phyloP scores from a whole-genome alignment of 37 sponge, comb jelly and placozoan species.

The Aphrocallistes beatrix region DNA sequence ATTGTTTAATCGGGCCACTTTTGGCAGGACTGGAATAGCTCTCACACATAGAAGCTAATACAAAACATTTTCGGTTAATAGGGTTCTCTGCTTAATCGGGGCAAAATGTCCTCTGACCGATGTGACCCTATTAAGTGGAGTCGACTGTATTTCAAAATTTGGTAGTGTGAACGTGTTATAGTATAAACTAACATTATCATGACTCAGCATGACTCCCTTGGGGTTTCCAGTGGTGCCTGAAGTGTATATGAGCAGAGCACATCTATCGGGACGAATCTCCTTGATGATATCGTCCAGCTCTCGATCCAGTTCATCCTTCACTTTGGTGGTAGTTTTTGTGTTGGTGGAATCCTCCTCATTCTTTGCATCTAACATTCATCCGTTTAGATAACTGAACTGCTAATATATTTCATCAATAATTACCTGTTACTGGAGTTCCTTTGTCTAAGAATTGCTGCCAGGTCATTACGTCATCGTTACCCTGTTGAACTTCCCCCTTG shows the following conservation, averaged over 20 bases:
- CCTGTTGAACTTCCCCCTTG: constrained; percentile 56
- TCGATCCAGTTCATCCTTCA: neutral
- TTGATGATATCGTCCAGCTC: neutral
- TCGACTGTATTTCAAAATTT: too few species aligned
- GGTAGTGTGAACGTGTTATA: too few species aligned
- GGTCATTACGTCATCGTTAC: constrained; percentile 43
- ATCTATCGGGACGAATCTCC: neutral
- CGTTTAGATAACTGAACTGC: too few species aligned
- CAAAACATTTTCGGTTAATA: too few species aligned
- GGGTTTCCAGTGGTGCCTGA: constrained; percentile 80
- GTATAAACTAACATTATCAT: constrained; percentile 89
- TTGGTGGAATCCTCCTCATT: neutral
- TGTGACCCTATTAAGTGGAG: too few species aligned
- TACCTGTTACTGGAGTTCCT: constrained; percentile 26
- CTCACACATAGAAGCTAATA: too few species aligned
- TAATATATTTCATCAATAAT: too few species aligned
- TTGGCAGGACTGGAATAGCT: too few species aligned
- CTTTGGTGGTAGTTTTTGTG: too few species aligned
- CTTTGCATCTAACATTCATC: neutral
- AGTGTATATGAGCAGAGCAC: constrained; percentile 12
- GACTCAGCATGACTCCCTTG: constrained; percentile 87
- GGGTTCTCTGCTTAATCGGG: too few species aligned
- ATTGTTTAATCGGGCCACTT: too few species aligned
- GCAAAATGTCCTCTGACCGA: too few species aligned
- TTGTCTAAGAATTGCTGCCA: constrained; percentile 74